Evolutionary conservation across 2,888 invertebrate genomes (phyloP).

Genomic region (Lysandra bellargus): DNA sequence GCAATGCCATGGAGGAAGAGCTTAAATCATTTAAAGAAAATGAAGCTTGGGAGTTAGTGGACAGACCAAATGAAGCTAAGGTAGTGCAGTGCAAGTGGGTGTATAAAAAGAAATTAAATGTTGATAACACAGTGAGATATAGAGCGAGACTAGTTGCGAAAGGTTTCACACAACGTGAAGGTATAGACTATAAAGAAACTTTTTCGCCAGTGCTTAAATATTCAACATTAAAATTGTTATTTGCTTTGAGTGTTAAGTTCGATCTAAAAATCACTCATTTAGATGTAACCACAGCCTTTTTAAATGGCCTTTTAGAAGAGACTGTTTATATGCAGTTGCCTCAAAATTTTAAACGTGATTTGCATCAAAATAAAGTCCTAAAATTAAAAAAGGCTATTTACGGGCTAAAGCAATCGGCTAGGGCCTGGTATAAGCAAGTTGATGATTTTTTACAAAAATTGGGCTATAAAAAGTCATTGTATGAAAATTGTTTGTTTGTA

Average conservation of each 20-base stretch:
- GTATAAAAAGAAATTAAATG: slow-evolving; percentile 36
- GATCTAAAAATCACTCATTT: slow-evolving; percentile 38
- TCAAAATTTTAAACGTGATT: slow-evolving; percentile 35
- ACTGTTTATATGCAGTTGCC: slow-evolving; percentile 40
- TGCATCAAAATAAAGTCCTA: slow-evolving; percentile 39
- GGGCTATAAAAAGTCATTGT: background rate
- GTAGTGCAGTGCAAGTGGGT: slow-evolving; percentile 13
- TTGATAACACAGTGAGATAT: slow-evolving; percentile 38
- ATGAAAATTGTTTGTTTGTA: slow-evolving; percentile 37
- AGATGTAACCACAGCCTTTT: slow-evolving; percentile 41
- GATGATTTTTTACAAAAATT: slow-evolving; percentile 35
- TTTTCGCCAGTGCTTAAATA: slow-evolving; percentile 43
- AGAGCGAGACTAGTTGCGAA: slow-evolving; percentile 37
- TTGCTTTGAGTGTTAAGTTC: slow-evolving; percentile 38
- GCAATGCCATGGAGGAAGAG: slow-evolving; percentile 34
- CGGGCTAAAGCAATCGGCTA: slow-evolving; percentile 41
- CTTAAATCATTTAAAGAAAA: slow-evolving; percentile 36
- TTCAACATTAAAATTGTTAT: slow-evolving; percentile 38
- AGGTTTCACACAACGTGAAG: slow-evolving; percentile 34
- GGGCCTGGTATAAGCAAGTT: slow-evolving; percentile 36
- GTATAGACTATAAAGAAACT: slow-evolving; percentile 36
- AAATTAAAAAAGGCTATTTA: slow-evolving; percentile 42
- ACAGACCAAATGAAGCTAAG: slow-evolving; percentile 32
- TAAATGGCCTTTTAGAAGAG: slow-evolving; percentile 40
- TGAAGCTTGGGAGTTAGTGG: slow-evolving; percentile 35